A percentile compares a stretch with the other conserved stretches of the same genome.
These are phyloP conservation scores for Wiebesia pumilae DNA, from an alignment of 1,140 invertebrate genomes.

Conservation along the genomic window DNA sequence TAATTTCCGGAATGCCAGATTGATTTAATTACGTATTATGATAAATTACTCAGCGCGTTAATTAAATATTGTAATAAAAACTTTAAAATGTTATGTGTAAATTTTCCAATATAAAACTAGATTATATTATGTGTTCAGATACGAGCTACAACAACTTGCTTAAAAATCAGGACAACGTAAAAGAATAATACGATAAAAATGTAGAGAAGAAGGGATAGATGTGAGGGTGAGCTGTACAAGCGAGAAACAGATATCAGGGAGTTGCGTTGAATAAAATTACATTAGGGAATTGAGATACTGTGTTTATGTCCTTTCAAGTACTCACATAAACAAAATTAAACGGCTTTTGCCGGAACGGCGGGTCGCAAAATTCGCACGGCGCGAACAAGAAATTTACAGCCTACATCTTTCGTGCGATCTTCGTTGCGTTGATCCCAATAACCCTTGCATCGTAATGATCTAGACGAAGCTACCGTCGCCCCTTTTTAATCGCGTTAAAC, in stretches of 20 bases:
- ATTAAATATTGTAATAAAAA: no score
- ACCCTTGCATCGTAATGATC: no score
- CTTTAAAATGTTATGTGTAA: no score
- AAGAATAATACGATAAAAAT: conserved; percentile 46
- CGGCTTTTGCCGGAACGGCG: conserved; percentile 48
- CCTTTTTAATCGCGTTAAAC: conserved; percentile 29
- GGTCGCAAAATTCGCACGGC: conserved; percentile 4
- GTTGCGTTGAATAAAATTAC: conserved; percentile 68
- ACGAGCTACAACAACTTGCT: neutral
- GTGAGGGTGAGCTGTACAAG: neutral
- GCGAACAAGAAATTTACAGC: conserved; percentile 50
- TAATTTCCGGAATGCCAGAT: no score
- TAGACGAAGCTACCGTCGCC: neutral
- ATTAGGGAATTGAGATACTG: conserved; percentile 74
- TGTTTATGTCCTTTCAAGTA: conserved; percentile 74
- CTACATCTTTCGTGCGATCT: conserved; percentile 40
- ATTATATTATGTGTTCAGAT: no score
- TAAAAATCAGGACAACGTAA: conserved; percentile 5
- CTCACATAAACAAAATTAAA: conserved; percentile 75
- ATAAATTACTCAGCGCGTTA: no score
- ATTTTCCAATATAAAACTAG: neutral
- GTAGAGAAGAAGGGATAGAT: conserved; percentile 48
- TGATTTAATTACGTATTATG: no score
- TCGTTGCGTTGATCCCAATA: neutral
- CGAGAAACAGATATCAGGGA: neutral